A percentile compares a stretch with the other conserved stretches of the same genome.
phyloP scores from a whole-genome alignment of 2,888 invertebrate species.

The Panzeria rudis region DNA sequence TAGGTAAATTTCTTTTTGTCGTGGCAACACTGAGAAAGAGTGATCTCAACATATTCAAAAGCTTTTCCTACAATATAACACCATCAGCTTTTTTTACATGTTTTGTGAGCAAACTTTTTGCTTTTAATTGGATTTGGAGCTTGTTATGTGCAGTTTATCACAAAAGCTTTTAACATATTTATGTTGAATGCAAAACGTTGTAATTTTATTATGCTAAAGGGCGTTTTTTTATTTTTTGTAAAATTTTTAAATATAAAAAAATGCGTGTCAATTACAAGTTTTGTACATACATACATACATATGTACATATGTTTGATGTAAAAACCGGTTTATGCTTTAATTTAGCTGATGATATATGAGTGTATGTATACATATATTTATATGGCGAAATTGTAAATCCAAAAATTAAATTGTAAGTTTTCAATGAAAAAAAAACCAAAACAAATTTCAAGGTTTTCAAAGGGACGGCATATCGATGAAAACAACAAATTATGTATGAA shows the following conservation, averaged over 20 bases:
- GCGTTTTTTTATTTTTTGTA: constrained; percentile 54
- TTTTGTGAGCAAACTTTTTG: constrained; percentile 21
- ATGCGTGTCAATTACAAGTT: constrained; percentile 67
- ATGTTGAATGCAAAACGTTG: constrained; percentile 62
- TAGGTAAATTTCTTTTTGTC: neutral
- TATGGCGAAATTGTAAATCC: constrained; percentile 66
- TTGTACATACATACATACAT: neutral
- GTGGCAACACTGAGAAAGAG: constrained; percentile 30
- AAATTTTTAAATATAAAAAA: constrained; percentile 36
- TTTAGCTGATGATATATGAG: constrained; percentile 18
- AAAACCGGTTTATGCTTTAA: constrained; percentile 62
- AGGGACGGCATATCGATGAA: constrained; percentile 48
- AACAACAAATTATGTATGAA: constrained; percentile 40
- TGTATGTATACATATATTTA: constrained; percentile 3
- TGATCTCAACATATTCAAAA: constrained; percentile 37
- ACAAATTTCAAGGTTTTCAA: constrained; percentile 64
- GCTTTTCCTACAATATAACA: constrained; percentile 3
- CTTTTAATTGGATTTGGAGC: constrained; percentile 16
- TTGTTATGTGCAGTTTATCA: constrained; percentile 61
- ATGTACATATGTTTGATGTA: constrained; percentile 1
- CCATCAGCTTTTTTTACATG: neutral
- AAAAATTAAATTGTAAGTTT: constrained; percentile 54
- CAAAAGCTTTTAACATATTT: constrained; percentile 56
- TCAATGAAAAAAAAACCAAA: constrained; percentile 55
- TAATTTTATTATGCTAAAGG: constrained; percentile 58